Evolutionary conservation across 2,113 vertebrate species (phyloP), one percentile per base, ranked within the genome.

Genomic region (Upupa epops): DNA sequence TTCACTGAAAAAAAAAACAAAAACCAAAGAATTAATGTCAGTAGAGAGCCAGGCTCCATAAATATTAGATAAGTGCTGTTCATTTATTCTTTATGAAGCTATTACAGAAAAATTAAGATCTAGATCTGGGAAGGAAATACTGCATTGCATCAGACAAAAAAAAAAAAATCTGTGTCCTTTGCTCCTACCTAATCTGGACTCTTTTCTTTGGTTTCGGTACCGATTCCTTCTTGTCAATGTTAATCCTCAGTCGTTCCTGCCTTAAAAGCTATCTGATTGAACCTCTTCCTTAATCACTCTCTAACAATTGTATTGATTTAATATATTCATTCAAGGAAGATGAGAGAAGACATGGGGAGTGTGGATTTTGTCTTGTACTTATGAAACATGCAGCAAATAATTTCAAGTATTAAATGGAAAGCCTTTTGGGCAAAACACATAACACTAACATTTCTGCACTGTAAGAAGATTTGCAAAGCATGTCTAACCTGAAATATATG

Each of bases 251-350:
- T 87, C 95, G 72, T 92, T 92, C 42, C 48, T 68, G 79, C 72
- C 72, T 93, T 92, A 73, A 93, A 88, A 93, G 16, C 34, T 73
- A 46, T 86, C 86, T 81, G 69, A 92, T 58, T 78, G 32, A 78
- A 91, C 63, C 31, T 48, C 24, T 88, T 88, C 49, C 51, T 83
- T 55, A 75, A 3, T 65, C 31, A 59, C 36, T 12, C 21, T 71
- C n/a, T 83, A 68, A 84, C 70, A 94, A 72, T 24, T 75, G 64
- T 11, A 66, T 65, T 90, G 64, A 60, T 92, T 95, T 80, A 49
- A 34, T n/a, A 58, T 14, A 46, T 72, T 91, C 64, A 77, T 77
- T 17, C 71, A 54, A 85, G 78, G 56, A 88, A 45, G 37, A 70
- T 4, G 9, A 83, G 46, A 81, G 28, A 82, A 76, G 24, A 66